phyloP scores from a whole-genome alignment of 2,888 invertebrate genomes.

The Stenichneumon culpator region DNA sequence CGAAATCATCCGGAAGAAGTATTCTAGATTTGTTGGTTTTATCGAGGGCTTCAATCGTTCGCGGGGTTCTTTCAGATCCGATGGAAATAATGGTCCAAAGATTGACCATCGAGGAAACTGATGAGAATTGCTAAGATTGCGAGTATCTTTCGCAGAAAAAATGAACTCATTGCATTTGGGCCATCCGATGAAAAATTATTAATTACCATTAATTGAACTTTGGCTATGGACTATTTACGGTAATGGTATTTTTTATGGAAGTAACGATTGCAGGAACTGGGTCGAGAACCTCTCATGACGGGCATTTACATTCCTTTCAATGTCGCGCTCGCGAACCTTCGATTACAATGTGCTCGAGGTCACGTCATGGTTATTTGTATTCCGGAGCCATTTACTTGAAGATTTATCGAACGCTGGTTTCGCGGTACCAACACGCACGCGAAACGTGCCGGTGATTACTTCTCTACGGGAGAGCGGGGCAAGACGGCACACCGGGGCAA shows the following conservation, averaged over 20 bases:
- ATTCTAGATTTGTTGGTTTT: background rate
- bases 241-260: background rate
- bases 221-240: background rate
- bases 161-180: background rate
- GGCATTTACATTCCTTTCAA: constrained; percentile 83
- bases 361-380: constrained; percentile 72
- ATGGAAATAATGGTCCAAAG: too few species aligned
- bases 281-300: constrained; percentile 77
- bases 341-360: constrained; percentile 66
- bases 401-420: constrained; percentile 78
- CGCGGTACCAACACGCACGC: constrained; percentile 61
- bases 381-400: constrained; percentile 75
- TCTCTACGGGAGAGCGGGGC: background rate
- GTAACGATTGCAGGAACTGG: constrained; percentile 74
- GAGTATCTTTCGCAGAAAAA: background rate
- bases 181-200: background rate
- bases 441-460: constrained; percentile 31
- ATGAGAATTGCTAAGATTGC: too few species aligned
- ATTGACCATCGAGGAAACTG: too few species aligned
- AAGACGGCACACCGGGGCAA: background rate
- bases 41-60: background rate
- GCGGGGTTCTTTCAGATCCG: too few species aligned
- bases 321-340: constrained; percentile 76
- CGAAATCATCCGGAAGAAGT: constrained; percentile 1
- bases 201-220: background rate